These are phyloP conservation scores for Actenoides hombroni DNA, from an alignment of 2,113 vertebrate species.

Conservation along the genomic window DNA sequence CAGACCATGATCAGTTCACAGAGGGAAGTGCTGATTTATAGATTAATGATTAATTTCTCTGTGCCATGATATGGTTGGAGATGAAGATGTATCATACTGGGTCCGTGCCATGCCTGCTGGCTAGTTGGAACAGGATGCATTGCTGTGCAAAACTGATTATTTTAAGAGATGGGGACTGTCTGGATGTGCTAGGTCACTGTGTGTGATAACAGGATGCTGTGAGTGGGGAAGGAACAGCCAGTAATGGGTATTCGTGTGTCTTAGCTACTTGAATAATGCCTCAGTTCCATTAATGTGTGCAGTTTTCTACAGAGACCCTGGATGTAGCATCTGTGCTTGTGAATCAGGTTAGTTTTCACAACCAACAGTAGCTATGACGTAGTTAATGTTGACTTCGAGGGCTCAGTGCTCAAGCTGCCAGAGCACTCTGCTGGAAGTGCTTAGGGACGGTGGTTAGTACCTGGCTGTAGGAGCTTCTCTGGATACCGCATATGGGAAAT, in stretches of 20 bases:
- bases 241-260: rapidly evolving
- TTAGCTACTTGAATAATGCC: not conserved
- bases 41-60: not conserved
- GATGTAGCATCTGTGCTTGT: not conserved
- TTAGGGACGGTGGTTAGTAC: not conserved
- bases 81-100: not conserved
- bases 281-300: not conserved
- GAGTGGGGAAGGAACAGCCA: not conserved
- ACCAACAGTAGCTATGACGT: not conserved
- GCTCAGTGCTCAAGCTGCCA: not conserved
- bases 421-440: not conserved
- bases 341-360: not conserved
- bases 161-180: not conserved
- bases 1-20: not conserved
- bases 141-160: not conserved
- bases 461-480: not conserved
- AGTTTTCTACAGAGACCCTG: not conserved
- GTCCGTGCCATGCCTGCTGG: rapidly evolving
- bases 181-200: rapidly evolving
- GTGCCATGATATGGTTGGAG: not conserved
- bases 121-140: not conserved
- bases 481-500: not conserved
- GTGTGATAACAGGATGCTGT: rapidly evolving
- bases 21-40: not conserved
- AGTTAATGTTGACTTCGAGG: not conserved